Base-by-base conservation (phyloP, 2,888 invertebrate species). In the Calameuta pallipes region DNA sequence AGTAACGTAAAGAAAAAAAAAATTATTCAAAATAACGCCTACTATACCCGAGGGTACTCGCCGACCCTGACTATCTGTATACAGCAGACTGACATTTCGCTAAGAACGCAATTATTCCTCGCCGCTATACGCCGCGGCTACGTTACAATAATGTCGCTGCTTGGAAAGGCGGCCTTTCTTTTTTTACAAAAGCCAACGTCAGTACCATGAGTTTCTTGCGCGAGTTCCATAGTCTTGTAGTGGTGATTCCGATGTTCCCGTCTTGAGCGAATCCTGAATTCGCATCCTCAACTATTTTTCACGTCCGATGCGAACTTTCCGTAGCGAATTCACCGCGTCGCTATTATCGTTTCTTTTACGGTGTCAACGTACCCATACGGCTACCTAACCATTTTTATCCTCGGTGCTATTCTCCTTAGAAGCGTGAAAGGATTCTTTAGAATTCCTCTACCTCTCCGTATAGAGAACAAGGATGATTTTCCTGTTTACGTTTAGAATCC, bases 341-440 rank as follows among this genome's bases (percentile, higher is more conserved):
- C 81, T 84, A 87, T 87, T 87, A 87, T 81, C 81, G 82, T 83
- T 85, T 86, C 83, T 85, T 86, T 83, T 81, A 75, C 81, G 33
- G 56, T 56, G 56, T 56, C 56, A 56, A 56, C 56, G 56, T 56
- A 56, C 56, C 2, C 23, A 56, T 23, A 56, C 9, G 23, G 56
- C 23, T 23, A 56, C 56, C 56, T 23, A 56, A 56, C 23, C 23
- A 56, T 56, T 56, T 56, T 56, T 56, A 56, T 56, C 56, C 56
- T 23, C 56, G 2, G 9, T 56, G 23, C 56, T 23, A 56, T 23
- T 56, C 56, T 56, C 56, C 56, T 23, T 56, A 56, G 15, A 56
- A 56, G 23, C 56, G 56, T 56, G 56, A 9, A 23, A 56, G 56
- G 23, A 56, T 56, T 56, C 56, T 56, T 56, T 56, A 56, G 56